Percentiles rank a stretch among this genome's conserved stretches.
phyloP scores from a whole-genome alignment of 2,888 invertebrate species.

The Stictocephala bisonia region DNA sequence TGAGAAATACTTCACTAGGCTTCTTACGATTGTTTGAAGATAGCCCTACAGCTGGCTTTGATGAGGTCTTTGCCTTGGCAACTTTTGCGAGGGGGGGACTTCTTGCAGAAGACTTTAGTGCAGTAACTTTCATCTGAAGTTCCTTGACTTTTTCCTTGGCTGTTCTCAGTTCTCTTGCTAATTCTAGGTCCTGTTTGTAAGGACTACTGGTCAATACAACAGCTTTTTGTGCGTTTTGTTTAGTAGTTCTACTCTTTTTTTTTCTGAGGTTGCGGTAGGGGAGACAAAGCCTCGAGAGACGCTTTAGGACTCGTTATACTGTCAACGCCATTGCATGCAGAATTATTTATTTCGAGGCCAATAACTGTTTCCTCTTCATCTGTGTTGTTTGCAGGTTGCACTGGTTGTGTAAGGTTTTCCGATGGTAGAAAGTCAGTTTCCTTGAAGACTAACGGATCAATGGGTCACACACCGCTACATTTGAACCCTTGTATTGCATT shows the following conservation, averaged over 20 bases:
- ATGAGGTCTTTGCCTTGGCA: neutral
- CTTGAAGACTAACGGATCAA: slow-evolving; percentile 23
- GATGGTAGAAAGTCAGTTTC: neutral
- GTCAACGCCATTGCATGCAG: neutral
- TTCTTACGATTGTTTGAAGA: too few species aligned
- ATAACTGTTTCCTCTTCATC: too few species aligned
- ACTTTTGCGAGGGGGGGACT: neutral
- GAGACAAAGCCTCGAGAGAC: neutral
- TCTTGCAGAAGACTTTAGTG: neutral
- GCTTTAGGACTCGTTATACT: neutral
- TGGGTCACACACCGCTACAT: slow-evolving; percentile 52
- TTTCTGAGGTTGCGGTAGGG: neutral
- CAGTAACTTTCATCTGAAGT: neutral
- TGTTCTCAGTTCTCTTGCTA: neutral
- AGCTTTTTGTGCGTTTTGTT: neutral
- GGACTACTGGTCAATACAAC: neutral
- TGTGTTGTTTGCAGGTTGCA: too few species aligned
- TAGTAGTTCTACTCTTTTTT: neutral
- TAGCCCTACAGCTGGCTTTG: too few species aligned
- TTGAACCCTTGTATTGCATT: slow-evolving; percentile 49
- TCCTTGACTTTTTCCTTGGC: neutral
- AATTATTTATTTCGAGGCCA: too few species aligned
- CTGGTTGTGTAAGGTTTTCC: neutral
- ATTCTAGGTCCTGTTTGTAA: neutral
- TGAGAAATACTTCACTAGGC: too few species aligned